These are phyloP conservation scores for Ommatoiulus sabulosus DNA, from an alignment of 2,888 invertebrate species.

Conservation along the genomic window DNA sequence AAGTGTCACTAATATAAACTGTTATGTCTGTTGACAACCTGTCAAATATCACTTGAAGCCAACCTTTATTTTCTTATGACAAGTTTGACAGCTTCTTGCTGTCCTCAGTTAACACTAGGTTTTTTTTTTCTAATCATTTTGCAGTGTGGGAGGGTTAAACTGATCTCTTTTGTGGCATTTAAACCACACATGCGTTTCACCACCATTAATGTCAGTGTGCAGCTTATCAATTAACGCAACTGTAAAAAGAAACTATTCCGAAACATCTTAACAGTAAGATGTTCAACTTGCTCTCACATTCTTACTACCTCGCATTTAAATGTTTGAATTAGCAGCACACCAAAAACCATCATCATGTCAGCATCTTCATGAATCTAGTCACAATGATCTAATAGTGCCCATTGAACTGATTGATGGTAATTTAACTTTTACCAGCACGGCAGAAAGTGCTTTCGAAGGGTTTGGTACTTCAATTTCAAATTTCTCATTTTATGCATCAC, in stretches of 20 bases:
- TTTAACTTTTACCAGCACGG: no score
- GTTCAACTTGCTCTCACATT: neutral
- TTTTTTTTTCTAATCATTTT: neutral
- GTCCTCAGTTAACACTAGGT: neutral
- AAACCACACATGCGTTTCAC: neutral
- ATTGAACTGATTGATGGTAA: no score
- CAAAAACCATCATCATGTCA: no score
- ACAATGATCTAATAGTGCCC: no score
- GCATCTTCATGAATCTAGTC: no score
- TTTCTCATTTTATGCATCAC: no score
- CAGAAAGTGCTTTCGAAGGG: no score
- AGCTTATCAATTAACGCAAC: neutral
- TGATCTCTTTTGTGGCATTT: slow-evolving; percentile 12
- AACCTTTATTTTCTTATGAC: neutral
- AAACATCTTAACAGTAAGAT: neutral
- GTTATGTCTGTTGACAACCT: neutral
- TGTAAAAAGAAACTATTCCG: neutral
- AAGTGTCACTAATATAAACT: neutral
- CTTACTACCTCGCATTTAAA: neutral
- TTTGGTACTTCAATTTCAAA: no score
- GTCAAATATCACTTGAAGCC: neutral
- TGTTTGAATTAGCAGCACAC: neutral
- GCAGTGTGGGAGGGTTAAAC: neutral
- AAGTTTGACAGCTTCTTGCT: neutral
- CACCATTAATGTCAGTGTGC: neutral